Base-by-base conservation (phyloP, 2,113 vertebrate genomes). In the Varanus komodoensis region DNA sequence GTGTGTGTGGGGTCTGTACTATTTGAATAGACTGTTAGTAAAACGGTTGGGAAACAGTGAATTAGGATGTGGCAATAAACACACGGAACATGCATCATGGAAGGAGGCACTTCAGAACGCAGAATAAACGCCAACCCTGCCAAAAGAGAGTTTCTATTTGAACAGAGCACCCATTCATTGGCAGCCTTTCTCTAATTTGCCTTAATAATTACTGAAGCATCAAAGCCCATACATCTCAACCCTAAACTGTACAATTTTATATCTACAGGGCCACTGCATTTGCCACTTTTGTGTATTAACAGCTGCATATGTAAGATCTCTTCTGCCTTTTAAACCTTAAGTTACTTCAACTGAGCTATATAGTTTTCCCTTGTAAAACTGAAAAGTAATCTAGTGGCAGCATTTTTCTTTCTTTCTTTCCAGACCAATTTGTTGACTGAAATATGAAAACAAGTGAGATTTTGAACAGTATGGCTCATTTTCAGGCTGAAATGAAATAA, bases 151-250 rank as follows among this genome's bases (percentile, higher is more conserved):
- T 52, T 69, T 44, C 69, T 48, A 79, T 78, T 87, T 48, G 68
- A 80, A 88, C 79, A 82, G 48, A 86, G 83, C n/a, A 44, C 15
- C 11, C 74, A 80, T 86, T 90, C 64, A 79, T 80, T 71, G 44
- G 54, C 23, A 32, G 12, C 14, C 68, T 34, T n/a, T 25, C 69
- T 71, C n/a, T 8, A 79, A 68, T 69, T 88, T 74, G 50, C n/a
- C n/a, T 85, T 89, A 64, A 19, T 74, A 84, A 34, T 69, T 89
- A 32, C 27, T 27, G 69, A n/a, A 44, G 21, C 61, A 89, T 52
- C 44, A 71, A 89, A 38, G 23, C 19, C 77, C 64, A 89, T 38
- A 83, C 54, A 83, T 38, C 25, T 11, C 38, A 17, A 44, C 3
- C 52, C 52, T 7, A 64, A 83, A n/a, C 29, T 7, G 11, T 64